Evolutionary conservation across 2,113 vertebrate genomes (phyloP).

Genomic region (Oncorhynchus keta): DNA sequence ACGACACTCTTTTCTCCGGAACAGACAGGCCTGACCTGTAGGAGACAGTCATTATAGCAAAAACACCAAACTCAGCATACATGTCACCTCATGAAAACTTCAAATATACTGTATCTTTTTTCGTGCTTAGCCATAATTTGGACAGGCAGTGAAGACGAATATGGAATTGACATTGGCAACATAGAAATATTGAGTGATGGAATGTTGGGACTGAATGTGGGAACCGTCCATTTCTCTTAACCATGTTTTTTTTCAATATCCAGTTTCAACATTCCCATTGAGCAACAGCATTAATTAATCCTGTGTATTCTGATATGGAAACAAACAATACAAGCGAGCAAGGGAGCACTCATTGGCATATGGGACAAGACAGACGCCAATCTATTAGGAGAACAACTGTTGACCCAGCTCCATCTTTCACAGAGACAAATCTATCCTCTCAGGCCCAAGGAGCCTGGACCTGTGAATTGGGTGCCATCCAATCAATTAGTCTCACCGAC

Average conservation of each 20-base stretch:
- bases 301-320: slow-evolving; percentile 23
- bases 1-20: slow-evolving; percentile 61
- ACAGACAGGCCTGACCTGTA: slow-evolving; percentile 80
- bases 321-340: slow-evolving; percentile 44
- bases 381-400: slow-evolving; percentile 60
- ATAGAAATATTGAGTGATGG: background rate
- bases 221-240: background rate
- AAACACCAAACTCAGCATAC: slow-evolving; percentile 36
- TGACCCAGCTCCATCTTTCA: slow-evolving; percentile 63
- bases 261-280: slow-evolving; percentile 29
- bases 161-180: slow-evolving; percentile 2
- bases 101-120: background rate
- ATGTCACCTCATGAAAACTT: background rate
- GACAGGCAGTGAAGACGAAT: background rate
- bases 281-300: slow-evolving; percentile 4
- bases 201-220: background rate
- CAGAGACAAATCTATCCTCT: slow-evolving; percentile 59
- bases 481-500: slow-evolving; percentile 73
- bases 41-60: slow-evolving; percentile 41
- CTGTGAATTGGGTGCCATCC: slow-evolving; percentile 69
- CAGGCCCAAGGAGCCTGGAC: slow-evolving; percentile 66
- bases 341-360: slow-evolving; percentile 45
- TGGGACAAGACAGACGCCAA: slow-evolving; percentile 53
- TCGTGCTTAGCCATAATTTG: slow-evolving; percentile 5
- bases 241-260: slow-evolving; percentile 8